phyloP scores from a whole-genome alignment of 2,888 invertebrate species.

The Ectemnius lituratus region DNA sequence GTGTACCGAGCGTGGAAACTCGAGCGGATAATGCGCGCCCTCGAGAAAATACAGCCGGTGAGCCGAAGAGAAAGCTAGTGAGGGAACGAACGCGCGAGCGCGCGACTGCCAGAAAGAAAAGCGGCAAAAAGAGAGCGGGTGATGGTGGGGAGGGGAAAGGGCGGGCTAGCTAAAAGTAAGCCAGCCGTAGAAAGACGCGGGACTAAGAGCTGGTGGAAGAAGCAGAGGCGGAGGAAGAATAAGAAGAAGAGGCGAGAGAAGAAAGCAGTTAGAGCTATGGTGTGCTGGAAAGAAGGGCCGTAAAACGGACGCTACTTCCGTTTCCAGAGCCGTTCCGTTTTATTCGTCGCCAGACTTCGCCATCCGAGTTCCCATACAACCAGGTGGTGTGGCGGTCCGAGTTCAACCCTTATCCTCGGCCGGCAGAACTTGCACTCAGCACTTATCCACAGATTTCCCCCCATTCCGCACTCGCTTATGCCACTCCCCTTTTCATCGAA shows the following conservation, averaged over 20 bases:
- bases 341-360: conserved; percentile 29
- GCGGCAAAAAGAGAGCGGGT: conserved; percentile 7
- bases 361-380: conserved; percentile 4
- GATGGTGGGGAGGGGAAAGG: neutral
- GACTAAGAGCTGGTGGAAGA: neutral
- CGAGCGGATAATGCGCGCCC: conserved; percentile 55
- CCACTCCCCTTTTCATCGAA: neutral
- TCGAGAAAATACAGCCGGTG: conserved; percentile 51
- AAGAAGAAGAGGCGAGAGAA: conserved; percentile 12
- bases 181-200: too few relatives aligned
- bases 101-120: neutral
- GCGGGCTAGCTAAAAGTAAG: too few relatives aligned
- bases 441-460: conserved; percentile 60
- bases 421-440: conserved; percentile 64
- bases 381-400: too few relatives aligned
- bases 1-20: conserved; percentile 49
- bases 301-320: conserved; percentile 43
- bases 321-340: conserved; percentile 46
- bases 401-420: neutral
- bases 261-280: conserved; percentile 8
- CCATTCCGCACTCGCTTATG: conserved; percentile 6
- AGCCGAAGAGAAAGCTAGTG: conserved; percentile 1
- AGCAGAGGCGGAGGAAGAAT: neutral
- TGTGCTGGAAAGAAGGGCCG: too few relatives aligned
- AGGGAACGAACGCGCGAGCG: neutral